Base-by-base conservation (phyloP, 2,113 vertebrate species). In the Oryzias woworae region DNA sequence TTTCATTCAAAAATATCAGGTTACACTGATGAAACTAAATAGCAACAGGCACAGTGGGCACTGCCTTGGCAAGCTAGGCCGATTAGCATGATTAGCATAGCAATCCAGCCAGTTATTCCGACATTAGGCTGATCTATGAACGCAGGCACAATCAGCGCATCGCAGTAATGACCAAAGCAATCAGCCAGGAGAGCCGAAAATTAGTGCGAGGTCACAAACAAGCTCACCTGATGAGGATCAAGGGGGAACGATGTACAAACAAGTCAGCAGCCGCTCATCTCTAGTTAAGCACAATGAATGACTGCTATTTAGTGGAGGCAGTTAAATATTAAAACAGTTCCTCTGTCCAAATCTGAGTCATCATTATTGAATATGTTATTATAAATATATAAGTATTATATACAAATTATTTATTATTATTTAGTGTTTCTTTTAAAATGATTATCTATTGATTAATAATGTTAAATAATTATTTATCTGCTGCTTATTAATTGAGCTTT, bases 101-200 rank as follows among this genome's bases (percentile, higher is more conserved):
- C 18, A 20, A 48, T 20, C 47, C n/a, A 48, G 47, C 7, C 10
- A 18, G 18, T 18, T 17, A 12, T 48, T 3, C 47, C 5, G 20
- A 48, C 47, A 20, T 48, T 18, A 48, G 47, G 47, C 47, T 48
- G 47, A 18, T 18, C 47, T 48, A 12, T 48, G 20, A 48, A 48
- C n/a, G 16, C 47, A 48, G 47, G 20, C 47, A 18, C 47, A 48
- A 48, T 10, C 16, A 48, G 47, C 47, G 20, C 47, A 48, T 48
- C n/a, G n/a, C 47, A 18, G 47, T 48, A 48, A 48, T 48, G 47
- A 48, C 47, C 47, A 20, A 48, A 18, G 47, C 47, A 48, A 48
- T 48, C 47, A 18, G 47, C n/a, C n/a, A 48, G 20, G 20, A 15
- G 47, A 7, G 20, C n/a, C 47, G n/a, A 7, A 48, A 48, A 48